A percentile compares a stretch with the other conserved stretches of the same genome.
Evolutionary conservation across 2,113 vertebrate genomes (phyloP).

Genomic region (Phocoena phocoena): DNA sequence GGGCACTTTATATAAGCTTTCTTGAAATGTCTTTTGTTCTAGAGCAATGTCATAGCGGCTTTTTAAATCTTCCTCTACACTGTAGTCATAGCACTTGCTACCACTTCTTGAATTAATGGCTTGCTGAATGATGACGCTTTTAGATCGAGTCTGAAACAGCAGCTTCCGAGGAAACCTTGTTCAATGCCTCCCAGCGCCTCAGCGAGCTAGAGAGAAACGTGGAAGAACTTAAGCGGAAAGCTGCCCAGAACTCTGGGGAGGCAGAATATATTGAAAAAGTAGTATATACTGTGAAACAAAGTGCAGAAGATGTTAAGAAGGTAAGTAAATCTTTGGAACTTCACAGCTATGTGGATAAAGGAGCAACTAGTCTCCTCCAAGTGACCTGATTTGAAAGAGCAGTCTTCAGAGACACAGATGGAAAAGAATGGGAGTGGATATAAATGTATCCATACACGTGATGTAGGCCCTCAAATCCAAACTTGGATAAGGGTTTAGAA

Average conservation of each 20-base stretch:
- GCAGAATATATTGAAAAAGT: conserved; percentile 86
- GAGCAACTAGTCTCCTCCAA: background rate
- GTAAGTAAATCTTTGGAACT: conserved; percentile 76
- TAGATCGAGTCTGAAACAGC: conserved; percentile 94
- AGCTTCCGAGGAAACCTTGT: conserved; percentile 91
- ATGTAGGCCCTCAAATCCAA: background rate
- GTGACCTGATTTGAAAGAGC: background rate
- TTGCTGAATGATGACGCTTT: background rate
- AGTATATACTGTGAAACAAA: conserved; percentile 81
- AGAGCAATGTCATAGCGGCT: background rate
- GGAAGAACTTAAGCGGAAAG: conserved; percentile 87
- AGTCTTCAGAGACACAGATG: background rate
- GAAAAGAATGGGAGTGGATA: background rate
- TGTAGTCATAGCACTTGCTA: background rate
- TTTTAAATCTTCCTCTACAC: background rate
- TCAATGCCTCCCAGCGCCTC: conserved; percentile 91
- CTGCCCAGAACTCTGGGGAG: conserved; percentile 83
- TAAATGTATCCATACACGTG: background rate
- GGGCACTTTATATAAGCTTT: background rate
- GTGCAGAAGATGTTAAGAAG: conserved; percentile 89
- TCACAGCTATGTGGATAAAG: background rate
- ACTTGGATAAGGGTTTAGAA: background rate
- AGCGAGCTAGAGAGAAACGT: conserved; percentile 89
- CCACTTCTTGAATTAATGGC: background rate
- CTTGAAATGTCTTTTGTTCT: background rate